These are phyloP conservation scores for Toxostoma redivivum DNA, from an alignment of 2,113 vertebrate species.

Conservation along the genomic window DNA sequence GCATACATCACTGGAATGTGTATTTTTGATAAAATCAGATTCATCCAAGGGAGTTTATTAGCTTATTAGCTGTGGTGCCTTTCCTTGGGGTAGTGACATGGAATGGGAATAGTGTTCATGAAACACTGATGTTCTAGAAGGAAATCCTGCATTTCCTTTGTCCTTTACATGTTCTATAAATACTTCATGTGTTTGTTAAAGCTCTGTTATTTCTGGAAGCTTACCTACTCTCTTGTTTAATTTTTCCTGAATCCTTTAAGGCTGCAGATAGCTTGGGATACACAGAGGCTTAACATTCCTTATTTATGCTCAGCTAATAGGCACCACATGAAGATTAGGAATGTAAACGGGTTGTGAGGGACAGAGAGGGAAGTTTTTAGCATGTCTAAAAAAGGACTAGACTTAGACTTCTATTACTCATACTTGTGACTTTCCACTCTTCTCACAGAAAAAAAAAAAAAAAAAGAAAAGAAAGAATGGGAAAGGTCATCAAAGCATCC, in stretches of 20 bases:
- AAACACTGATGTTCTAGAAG: slow-evolving; percentile 1
- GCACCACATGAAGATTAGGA: slow-evolving; percentile 59
- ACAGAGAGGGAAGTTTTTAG: slow-evolving; percentile 16
- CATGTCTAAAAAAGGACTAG: background rate
- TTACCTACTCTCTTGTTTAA: slow-evolving; percentile 62
- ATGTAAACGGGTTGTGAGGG: slow-evolving; percentile 36
- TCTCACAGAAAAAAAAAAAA: background rate
- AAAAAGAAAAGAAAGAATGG: background rate
- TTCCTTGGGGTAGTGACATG: background rate
- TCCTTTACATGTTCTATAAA: slow-evolving; percentile 70
- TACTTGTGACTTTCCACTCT: background rate
- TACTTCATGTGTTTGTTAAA: slow-evolving; percentile 67
- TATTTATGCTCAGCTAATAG: slow-evolving; percentile 56
- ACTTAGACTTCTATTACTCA: background rate
- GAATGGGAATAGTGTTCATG: background rate
- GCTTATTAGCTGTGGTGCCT: background rate
- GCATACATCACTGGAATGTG: background rate
- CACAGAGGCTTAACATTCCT: slow-evolving; percentile 53
- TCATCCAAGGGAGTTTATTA: background rate
- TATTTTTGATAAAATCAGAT: background rate
- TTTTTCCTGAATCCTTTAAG: slow-evolving; percentile 47
- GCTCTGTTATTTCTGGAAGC: slow-evolving; percentile 70
- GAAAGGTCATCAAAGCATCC: background rate
- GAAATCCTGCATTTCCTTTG: slow-evolving; percentile 69
- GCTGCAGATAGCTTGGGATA: slow-evolving; percentile 61